These are phyloP conservation scores for Pristionchus mayeri DNA, from an alignment of 2,888 invertebrate species.

Conservation along the genomic window DNA sequence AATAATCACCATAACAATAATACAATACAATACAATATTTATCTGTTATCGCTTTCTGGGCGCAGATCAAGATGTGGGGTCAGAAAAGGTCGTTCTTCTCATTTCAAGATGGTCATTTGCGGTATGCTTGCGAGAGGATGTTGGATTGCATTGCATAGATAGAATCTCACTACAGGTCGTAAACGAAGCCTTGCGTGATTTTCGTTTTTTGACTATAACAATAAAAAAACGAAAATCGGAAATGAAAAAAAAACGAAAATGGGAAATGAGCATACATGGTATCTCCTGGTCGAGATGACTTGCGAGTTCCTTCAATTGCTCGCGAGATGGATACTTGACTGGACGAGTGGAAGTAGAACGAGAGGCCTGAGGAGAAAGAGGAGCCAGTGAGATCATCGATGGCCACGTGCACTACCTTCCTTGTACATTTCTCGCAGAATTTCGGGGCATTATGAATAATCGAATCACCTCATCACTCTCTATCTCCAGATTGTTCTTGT, in stretches of 20 bases:
- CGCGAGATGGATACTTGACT: background rate
- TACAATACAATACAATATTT: too few species aligned
- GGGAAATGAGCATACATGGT: background rate
- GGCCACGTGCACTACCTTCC: too few species aligned
- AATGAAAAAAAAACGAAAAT: background rate
- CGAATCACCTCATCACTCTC: background rate
- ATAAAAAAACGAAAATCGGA: background rate
- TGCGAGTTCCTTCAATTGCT: background rate
- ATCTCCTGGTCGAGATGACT: background rate
- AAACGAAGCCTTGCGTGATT: too few species aligned
- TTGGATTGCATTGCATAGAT: too few species aligned
- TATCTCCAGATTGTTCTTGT: background rate
- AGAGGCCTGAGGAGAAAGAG: background rate
- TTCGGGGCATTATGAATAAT: background rate
- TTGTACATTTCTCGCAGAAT: background rate
- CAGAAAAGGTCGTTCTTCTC: too few species aligned
- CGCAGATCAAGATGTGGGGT: too few species aligned
- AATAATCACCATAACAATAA: too few species aligned
- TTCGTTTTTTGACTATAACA: background rate
- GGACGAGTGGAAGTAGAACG: background rate
- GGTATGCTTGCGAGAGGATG: too few species aligned
- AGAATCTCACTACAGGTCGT: too few species aligned
- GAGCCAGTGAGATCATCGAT: too few species aligned
- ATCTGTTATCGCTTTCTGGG: too few species aligned
- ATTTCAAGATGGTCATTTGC: too few species aligned